Evolutionary conservation across 64 coral and sea anemone species (phyloP).

Genomic region (Platygyra sinensis): DNA sequence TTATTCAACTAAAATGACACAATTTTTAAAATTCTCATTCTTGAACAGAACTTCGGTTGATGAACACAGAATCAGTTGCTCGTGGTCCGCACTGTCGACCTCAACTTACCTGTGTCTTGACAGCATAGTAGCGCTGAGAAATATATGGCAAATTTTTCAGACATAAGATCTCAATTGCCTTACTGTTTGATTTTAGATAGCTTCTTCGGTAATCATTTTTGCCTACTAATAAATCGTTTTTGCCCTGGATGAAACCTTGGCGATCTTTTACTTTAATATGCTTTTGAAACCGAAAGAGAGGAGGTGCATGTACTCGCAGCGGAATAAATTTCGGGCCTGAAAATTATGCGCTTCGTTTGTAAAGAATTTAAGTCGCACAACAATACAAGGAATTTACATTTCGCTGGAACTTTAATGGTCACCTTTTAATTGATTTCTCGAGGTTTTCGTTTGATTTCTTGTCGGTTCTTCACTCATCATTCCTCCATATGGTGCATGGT

Average conservation of each 20-base stretch:
- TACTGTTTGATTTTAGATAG: neutral
- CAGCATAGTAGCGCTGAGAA: too few relatives aligned
- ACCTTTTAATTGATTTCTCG: neutral
- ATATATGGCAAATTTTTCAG: neutral
- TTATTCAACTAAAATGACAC: neutral
- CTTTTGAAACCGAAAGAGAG: constrained; percentile 10
- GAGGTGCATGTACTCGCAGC: neutral
- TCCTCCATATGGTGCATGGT: neutral
- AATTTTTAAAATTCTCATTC: neutral
- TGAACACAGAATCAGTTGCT: neutral
- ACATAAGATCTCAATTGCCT: neutral
- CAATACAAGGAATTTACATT: neutral
- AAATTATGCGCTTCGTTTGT: constrained; percentile 8
- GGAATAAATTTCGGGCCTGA: constrained; percentile 10
- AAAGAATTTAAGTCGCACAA: constrained; percentile 3
- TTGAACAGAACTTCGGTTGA: neutral
- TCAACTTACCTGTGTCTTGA: too few relatives aligned
- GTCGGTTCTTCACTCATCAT: neutral
- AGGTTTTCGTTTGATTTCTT: neutral
- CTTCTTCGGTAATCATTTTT: neutral
- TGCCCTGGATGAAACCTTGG: neutral
- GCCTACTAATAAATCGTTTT: neutral
- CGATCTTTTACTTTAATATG: neutral
- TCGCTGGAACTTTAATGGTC: neutral
- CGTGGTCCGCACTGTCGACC: neutral